These are phyloP conservation scores for Tolmerus cingulatus DNA, from an alignment of 2,888 invertebrate species.

Conservation along the genomic window DNA sequence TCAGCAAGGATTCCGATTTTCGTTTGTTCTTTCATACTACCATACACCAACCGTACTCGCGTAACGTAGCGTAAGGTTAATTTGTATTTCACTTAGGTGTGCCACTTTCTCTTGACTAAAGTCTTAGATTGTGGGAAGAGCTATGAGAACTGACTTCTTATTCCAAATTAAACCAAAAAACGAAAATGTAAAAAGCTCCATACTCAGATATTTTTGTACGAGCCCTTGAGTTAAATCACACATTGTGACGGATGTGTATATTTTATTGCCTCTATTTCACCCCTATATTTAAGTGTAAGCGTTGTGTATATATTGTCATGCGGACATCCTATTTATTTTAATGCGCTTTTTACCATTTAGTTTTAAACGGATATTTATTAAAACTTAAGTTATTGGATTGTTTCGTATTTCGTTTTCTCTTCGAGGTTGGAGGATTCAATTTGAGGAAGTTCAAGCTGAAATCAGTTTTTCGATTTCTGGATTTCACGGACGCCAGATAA, in stretches of 20 bases:
- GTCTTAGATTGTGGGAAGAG: background rate
- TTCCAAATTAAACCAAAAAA: constrained; percentile 26
- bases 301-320: constrained; percentile 24
- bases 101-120: background rate
- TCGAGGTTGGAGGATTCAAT: background rate
- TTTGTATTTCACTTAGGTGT: background rate
- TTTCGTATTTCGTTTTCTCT: background rate
- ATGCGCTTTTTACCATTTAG: constrained; percentile 14
- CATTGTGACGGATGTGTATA: constrained; percentile 10
- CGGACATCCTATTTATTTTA: background rate
- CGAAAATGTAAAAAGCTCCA: constrained; percentile 8
- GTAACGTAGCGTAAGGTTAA: background rate
- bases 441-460: background rate
- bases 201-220: constrained; percentile 38
- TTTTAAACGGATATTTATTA: constrained; percentile 33
- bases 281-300: constrained; percentile 10
- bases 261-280: constrained; percentile 32
- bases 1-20: background rate
- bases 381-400: constrained; percentile 12
- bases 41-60: background rate
- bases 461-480: constrained; percentile 32
- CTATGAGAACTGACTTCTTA: constrained; percentile 18
- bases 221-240: constrained; percentile 9
- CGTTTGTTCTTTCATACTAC: background rate
- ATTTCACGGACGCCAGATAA: too few species aligned